Conservation (phyloP, 1,140 invertebrate genomes). For the Drosophila dunni region DNA sequence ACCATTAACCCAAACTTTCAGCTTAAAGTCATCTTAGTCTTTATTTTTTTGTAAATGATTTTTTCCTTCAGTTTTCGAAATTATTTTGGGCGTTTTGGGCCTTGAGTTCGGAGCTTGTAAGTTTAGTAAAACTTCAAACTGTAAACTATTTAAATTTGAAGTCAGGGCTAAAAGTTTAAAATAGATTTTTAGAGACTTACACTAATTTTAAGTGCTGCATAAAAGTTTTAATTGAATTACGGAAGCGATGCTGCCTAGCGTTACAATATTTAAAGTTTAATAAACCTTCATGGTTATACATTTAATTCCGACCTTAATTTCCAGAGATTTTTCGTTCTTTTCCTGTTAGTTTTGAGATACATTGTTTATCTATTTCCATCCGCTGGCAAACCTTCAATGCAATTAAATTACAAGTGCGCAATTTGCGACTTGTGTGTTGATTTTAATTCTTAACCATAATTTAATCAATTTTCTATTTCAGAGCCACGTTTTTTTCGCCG, state of each 20-base stretch:
- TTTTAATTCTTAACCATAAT: conserved; percentile 41
- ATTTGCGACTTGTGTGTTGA: conserved; percentile 27
- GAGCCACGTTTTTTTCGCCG: conserved; percentile 5
- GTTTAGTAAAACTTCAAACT: not conserved
- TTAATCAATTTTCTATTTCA: conserved; percentile 40
- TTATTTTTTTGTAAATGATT: conserved; percentile 18
- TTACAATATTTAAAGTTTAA: not conserved
- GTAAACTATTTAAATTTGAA: conserved; percentile 16
- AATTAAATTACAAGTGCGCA: conserved; percentile 17
- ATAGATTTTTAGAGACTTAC: not conserved
- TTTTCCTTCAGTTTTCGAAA: not conserved
- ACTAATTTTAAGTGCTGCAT: not conserved
- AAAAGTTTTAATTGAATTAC: not conserved
- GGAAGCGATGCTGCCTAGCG: not conserved
- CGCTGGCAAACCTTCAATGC: not conserved
- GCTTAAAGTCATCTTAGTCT: not conserved
- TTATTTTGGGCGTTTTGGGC: conserved; percentile 7
- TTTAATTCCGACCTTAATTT: not conserved
- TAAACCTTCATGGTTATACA: conserved; percentile 1
- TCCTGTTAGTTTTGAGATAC: not conserved
- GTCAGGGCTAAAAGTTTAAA: conserved; percentile 4
- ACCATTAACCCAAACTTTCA: conserved; percentile 42
- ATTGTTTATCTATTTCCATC: not conserved
- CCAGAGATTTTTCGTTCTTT: not conserved
- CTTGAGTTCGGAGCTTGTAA: conserved; percentile 1